Conservation (phyloP, 2,888 invertebrate genomes). For the Pinctada fucata region DNA sequence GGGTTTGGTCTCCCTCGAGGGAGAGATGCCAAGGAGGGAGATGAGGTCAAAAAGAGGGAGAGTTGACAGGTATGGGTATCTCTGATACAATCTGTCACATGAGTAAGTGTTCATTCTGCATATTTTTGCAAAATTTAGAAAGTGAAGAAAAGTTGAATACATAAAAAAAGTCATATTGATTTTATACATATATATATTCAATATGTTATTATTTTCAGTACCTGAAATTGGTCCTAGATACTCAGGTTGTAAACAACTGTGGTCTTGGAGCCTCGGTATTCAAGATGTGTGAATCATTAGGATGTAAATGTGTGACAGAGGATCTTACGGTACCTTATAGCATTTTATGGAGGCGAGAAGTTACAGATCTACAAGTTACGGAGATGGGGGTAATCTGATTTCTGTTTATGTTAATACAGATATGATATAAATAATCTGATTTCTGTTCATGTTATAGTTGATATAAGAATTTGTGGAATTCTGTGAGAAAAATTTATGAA, state of each 20-base stretch:
- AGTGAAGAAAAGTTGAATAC: too few relatives aligned
- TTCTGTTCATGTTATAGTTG: neutral
- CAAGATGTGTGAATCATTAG: constrained; percentile 54
- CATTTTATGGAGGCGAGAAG: constrained; percentile 55
- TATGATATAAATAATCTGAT: neutral
- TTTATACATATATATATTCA: too few relatives aligned
- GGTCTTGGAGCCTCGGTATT: constrained; percentile 55
- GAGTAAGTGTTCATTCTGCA: too few relatives aligned
- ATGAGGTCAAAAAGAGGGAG: too few relatives aligned
- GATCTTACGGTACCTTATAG: constrained; percentile 55
- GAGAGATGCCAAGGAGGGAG: too few relatives aligned
- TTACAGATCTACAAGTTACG: constrained; percentile 48
- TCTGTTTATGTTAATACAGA: neutral
- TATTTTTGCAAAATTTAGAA: too few relatives aligned
- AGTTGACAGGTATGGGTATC: too few relatives aligned
- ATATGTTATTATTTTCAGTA: constrained; percentile 43
- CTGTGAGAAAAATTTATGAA: neutral
- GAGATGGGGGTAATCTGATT: constrained; percentile 36
- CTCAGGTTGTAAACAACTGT: constrained; percentile 52
- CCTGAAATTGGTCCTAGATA: constrained; percentile 59
- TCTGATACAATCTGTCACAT: too few relatives aligned
- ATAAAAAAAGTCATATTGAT: too few relatives aligned
- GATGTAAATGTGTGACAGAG: constrained; percentile 52
- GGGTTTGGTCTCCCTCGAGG: too few relatives aligned
- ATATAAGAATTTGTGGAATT: neutral